Conservation (phyloP, 2,797 vertebrate genomes). For the Darevskia mixta region DNA sequence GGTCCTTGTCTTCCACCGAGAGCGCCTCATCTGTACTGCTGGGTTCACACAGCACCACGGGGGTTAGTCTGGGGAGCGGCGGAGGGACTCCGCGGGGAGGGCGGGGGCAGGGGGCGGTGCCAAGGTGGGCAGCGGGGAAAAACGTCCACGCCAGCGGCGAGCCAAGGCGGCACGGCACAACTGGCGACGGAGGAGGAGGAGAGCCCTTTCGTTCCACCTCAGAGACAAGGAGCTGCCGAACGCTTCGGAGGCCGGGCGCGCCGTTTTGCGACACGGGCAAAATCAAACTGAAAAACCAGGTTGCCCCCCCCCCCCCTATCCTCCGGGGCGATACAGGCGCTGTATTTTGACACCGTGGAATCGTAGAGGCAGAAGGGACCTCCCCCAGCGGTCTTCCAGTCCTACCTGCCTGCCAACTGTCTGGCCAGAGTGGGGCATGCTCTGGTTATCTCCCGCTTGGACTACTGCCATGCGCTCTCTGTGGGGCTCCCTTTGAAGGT, state of each 20-base stretch:
- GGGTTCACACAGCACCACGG: conserved; percentile 83
- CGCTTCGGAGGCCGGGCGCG: too few species aligned
- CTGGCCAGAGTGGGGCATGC: too few species aligned
- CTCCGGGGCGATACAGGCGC: background rate
- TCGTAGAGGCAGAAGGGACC: background rate
- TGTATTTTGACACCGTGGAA: background rate
- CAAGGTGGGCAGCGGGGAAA: conserved; percentile 58
- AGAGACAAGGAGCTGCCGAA: conserved; percentile 64
- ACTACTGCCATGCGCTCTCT: too few species aligned
- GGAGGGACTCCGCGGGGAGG: conserved; percentile 36
- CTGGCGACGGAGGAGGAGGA: background rate
- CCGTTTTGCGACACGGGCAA: too few species aligned
- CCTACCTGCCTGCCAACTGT: too few species aligned
- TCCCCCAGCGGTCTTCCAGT: background rate
- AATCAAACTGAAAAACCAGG: too few species aligned
- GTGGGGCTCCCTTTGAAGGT: too few species aligned
- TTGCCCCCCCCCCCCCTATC: background rate
- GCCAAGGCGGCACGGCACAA: conserved; percentile 58
- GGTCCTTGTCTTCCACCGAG: conserved; percentile 97
- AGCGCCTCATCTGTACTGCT: conserved; percentile 93
- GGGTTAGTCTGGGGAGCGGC: conserved; percentile 73
- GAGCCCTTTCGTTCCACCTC: background rate
- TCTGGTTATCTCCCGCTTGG: too few species aligned
- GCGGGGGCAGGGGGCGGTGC: conserved; percentile 25
- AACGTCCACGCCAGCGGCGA: conserved; percentile 35